phyloP scores from a whole-genome alignment of 2,797 vertebrate species.

The Chiloscyllium punctatum region DNA sequence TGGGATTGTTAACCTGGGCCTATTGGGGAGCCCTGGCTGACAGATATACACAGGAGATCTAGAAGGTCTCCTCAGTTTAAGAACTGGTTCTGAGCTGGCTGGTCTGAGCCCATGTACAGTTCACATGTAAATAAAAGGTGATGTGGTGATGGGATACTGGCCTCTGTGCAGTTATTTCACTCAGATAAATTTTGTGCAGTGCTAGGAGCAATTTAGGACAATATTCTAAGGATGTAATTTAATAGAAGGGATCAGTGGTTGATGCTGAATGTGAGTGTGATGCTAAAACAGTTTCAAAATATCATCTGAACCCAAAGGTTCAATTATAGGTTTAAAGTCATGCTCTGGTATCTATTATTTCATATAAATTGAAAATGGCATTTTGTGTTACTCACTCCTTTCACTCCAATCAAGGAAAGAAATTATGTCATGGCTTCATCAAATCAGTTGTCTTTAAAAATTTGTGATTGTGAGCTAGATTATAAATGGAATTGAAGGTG shows the following conservation, averaged over 20 bases:
- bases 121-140: too few relatives aligned
- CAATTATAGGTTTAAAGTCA: background rate
- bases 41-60: too few relatives aligned
- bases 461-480: background rate
- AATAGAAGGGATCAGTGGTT: background rate
- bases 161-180: too few relatives aligned
- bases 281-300: constrained; percentile 4
- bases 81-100: too few relatives aligned
- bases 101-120: too few relatives aligned
- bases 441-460: background rate
- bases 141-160: too few relatives aligned
- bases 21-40: too few relatives aligned
- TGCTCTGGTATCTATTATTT: background rate
- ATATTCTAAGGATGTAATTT: background rate
- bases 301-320: background rate
- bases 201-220: background rate
- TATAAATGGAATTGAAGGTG: background rate
- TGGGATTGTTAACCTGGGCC: too few relatives aligned
- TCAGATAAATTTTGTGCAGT: background rate
- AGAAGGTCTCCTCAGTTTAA: too few relatives aligned
- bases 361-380: background rate
- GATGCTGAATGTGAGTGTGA: background rate
- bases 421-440: background rate
- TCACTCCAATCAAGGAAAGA: background rate
- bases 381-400: background rate